These are phyloP conservation scores for Chrysomela aeneicollis DNA, from an alignment of 2,888 invertebrate species.

Conservation along the genomic window DNA sequence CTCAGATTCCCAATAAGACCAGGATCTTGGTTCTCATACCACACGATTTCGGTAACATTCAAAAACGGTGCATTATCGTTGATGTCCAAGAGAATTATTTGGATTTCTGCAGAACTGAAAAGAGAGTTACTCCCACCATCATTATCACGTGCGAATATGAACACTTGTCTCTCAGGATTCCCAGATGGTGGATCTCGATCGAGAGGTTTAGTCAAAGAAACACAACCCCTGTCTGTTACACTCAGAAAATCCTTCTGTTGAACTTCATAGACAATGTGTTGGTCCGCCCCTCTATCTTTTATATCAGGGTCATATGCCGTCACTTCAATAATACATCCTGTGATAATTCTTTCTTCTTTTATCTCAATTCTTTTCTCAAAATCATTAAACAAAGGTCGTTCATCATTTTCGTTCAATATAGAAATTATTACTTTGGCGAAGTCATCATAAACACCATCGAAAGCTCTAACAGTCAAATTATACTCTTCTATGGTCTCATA, in stretches of 20 bases:
- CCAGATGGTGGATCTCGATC: constrained; percentile 92
- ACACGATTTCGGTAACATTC: constrained; percentile 81
- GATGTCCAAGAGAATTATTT: constrained; percentile 77
- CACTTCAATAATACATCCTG: constrained; percentile 75
- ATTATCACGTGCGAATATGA: constrained; percentile 79
- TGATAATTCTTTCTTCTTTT: constrained; percentile 75
- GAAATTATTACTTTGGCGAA: constrained; percentile 84
- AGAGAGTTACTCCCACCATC: constrained; percentile 72
- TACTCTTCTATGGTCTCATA: constrained; percentile 88
- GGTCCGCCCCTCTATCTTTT: constrained; percentile 75
- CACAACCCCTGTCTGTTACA: constrained; percentile 79
- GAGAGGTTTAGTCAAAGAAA: constrained; percentile 75
- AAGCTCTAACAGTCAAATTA: constrained; percentile 81
- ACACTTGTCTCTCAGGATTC: constrained; percentile 78
- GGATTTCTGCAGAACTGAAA: constrained; percentile 72
- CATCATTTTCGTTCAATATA: constrained; percentile 92
- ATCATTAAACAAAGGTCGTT: constrained; percentile 81
- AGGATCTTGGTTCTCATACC: constrained; percentile 77
- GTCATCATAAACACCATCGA: constrained; percentile 85
- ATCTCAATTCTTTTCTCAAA: constrained; percentile 78
- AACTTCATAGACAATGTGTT: constrained; percentile 80
- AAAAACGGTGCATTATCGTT: constrained; percentile 95
- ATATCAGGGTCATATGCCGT: constrained; percentile 89
- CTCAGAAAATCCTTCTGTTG: constrained; percentile 75
- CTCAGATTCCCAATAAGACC: constrained; percentile 72